Conservation (phyloP, 2,113 vertebrate genomes). For the Nymphicus hollandicus region DNA sequence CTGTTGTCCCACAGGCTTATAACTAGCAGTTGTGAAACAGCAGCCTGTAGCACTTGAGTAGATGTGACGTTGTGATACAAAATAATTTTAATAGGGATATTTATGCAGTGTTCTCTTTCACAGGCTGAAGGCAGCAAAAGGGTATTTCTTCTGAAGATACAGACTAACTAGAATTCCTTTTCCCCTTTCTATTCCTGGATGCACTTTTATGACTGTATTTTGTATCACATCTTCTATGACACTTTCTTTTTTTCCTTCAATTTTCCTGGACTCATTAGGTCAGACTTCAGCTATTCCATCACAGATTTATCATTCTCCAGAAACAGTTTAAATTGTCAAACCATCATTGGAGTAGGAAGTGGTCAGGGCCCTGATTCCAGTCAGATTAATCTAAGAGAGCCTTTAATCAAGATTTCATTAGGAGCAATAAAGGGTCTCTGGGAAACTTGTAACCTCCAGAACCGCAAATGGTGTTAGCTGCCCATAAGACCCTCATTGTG, state of each 20-base stretch:
- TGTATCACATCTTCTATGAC: neutral
- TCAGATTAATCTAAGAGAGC: neutral
- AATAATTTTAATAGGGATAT: neutral
- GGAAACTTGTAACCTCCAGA: neutral
- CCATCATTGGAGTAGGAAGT: neutral
- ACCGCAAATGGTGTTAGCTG: fast-evolving
- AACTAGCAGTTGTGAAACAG: neutral
- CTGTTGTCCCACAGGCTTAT: neutral
- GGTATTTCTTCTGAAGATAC: neutral
- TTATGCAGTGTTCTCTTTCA: neutral
- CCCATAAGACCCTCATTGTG: fast-evolving
- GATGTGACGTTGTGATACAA: neutral
- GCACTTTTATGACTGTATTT: neutral
- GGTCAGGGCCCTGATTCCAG: neutral
- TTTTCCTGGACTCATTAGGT: fast-evolving
- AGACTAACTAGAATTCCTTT: neutral
- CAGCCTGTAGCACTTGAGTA: neutral
- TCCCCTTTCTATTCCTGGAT: neutral
- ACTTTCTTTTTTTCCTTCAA: neutral
- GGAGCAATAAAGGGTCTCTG: neutral
- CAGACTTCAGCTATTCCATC: neutral
- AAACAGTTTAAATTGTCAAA: neutral
- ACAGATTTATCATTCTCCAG: neutral
- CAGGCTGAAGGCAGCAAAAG: neutral
- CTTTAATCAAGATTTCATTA: neutral